Conservation (phyloP, 2,888 invertebrate genomes). For the Campoplex nolae region DNA sequence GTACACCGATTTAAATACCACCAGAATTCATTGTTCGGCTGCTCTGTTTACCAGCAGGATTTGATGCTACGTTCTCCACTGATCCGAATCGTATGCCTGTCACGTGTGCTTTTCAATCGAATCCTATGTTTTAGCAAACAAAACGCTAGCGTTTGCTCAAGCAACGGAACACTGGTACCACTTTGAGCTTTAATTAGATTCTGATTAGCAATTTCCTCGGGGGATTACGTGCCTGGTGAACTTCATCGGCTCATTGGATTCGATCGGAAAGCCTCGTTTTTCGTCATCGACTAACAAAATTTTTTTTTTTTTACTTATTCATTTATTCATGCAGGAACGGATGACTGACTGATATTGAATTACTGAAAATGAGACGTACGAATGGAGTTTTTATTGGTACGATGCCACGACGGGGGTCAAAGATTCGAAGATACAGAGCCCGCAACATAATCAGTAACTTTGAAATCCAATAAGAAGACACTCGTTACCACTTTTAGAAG, state of each 20-base stretch:
- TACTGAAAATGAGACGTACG: neutral
- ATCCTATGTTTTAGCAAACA: slow-evolving; percentile 64
- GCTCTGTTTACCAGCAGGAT: slow-evolving; percentile 13
- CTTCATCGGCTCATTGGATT: slow-evolving; percentile 43
- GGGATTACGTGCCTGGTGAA: slow-evolving; percentile 28
- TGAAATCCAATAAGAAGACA: neutral
- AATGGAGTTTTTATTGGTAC: neutral
- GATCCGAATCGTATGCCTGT: slow-evolving; percentile 21
- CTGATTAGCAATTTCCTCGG: slow-evolving; percentile 61
- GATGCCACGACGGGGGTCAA: neutral
- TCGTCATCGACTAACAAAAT: neutral
- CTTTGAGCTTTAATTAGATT: slow-evolving; percentile 63
- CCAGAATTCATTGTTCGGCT: slow-evolving; percentile 32
- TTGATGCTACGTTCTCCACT: neutral
- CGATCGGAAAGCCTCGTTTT: slow-evolving; percentile 22
- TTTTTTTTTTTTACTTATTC: neutral
- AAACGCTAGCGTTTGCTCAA: slow-evolving; percentile 57
- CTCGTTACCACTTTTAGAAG: neutral
- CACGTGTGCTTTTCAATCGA: slow-evolving; percentile 44
- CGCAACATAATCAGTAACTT: neutral
- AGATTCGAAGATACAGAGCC: neutral
- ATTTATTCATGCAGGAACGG: neutral
- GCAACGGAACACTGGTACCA: slow-evolving; percentile 43
- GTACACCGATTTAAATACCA: slow-evolving; percentile 1
- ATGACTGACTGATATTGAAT: neutral